A percentile compares a stretch with the other conserved stretches of the same genome.
These are phyloP conservation scores for Odontocerum albicorne DNA, from an alignment of 2,888 invertebrate genomes.

Conservation along the genomic window DNA sequence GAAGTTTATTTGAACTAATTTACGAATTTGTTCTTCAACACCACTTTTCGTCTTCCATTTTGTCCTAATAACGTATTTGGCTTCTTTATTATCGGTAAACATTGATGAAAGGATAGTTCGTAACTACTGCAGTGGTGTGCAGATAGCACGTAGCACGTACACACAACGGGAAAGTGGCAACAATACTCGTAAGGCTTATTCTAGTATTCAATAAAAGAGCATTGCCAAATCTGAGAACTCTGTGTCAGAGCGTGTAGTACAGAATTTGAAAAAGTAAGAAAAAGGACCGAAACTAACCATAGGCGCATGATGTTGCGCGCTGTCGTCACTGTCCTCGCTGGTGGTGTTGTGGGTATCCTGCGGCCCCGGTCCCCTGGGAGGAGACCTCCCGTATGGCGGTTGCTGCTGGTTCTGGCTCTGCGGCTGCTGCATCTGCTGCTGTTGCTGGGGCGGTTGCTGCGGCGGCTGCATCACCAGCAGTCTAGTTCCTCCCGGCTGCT, in stretches of 20 bases:
- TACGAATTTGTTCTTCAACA: too few relatives aligned
- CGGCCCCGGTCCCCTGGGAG: slow-evolving; percentile 39
- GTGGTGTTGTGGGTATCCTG: slow-evolving; percentile 69
- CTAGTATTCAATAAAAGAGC: neutral
- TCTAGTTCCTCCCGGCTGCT: slow-evolving; percentile 58
- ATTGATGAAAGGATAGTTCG: too few relatives aligned
- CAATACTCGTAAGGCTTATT: too few relatives aligned
- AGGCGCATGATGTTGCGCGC: slow-evolving; percentile 67
- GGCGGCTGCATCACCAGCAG: slow-evolving; percentile 59
- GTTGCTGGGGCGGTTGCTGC: slow-evolving; percentile 45
- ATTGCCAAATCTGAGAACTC: neutral
- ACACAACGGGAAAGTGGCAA: too few relatives aligned
- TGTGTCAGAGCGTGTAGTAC: too few relatives aligned
- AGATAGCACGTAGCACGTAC: too few relatives aligned
- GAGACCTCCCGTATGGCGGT: slow-evolving; percentile 41
- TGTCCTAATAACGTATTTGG: too few relatives aligned
- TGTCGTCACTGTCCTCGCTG: slow-evolving; percentile 87
- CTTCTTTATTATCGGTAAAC: too few relatives aligned
- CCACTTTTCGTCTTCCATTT: too few relatives aligned
- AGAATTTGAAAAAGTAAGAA: too few relatives aligned
- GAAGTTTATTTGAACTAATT: too few relatives aligned
- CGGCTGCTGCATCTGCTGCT: slow-evolving; percentile 40
- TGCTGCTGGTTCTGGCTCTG: slow-evolving; percentile 31
- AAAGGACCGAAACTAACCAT: slow-evolving; percentile 40
- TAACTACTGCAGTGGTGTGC: too few relatives aligned